These are phyloP conservation scores for Clarias platycephalus DNA, from an alignment of 2,797 vertebrate genomes.

Conservation along the genomic window DNA sequence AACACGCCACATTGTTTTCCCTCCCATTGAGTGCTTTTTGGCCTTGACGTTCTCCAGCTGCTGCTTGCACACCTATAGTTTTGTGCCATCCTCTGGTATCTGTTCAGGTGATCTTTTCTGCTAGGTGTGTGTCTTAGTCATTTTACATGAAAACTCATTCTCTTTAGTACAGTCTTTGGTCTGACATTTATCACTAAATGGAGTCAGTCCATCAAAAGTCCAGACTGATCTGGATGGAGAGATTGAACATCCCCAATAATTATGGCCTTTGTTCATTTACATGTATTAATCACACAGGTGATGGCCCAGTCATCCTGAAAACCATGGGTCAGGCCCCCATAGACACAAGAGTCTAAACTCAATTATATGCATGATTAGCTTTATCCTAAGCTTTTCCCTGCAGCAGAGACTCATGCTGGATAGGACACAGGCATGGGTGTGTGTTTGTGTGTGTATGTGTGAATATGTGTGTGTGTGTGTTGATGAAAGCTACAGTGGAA, in stretches of 20 bases:
- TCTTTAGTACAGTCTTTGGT: slow-evolving; percentile 11
- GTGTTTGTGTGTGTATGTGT: slow-evolving; percentile 35
- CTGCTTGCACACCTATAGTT: slow-evolving; percentile 46
- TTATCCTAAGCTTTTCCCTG: slow-evolving; percentile 57
- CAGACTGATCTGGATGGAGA: slow-evolving; percentile 29
- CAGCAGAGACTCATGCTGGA: slow-evolving; percentile 48
- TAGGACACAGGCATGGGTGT: slow-evolving; percentile 44
- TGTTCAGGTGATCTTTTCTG: slow-evolving; percentile 24
- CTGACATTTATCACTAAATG: slow-evolving; percentile 34
- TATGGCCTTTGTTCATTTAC: slow-evolving; percentile 58
- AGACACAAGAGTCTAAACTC: slow-evolving; percentile 57
- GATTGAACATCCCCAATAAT: slow-evolving; percentile 53
- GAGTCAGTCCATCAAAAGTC: slow-evolving; percentile 46
- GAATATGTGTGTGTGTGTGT: slow-evolving; percentile 6
- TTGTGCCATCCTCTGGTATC: slow-evolving; percentile 41
- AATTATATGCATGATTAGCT: slow-evolving; percentile 63
- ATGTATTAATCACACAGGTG: slow-evolving; percentile 59
- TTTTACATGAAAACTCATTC: slow-evolving; percentile 39
- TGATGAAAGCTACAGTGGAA: not conserved
- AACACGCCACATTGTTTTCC: slow-evolving; percentile 48
- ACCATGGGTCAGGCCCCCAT: slow-evolving; percentile 55
- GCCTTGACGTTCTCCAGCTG: slow-evolving; percentile 52
- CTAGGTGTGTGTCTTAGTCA: slow-evolving; percentile 16
- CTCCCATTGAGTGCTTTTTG: slow-evolving; percentile 45
- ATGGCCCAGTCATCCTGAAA: slow-evolving; percentile 56